Percentiles rank a stretch among this genome's conserved stretches.
These are phyloP conservation scores for Buceros bicornis DNA, from an alignment of 2,797 vertebrate genomes.

Conservation along the genomic window DNA sequence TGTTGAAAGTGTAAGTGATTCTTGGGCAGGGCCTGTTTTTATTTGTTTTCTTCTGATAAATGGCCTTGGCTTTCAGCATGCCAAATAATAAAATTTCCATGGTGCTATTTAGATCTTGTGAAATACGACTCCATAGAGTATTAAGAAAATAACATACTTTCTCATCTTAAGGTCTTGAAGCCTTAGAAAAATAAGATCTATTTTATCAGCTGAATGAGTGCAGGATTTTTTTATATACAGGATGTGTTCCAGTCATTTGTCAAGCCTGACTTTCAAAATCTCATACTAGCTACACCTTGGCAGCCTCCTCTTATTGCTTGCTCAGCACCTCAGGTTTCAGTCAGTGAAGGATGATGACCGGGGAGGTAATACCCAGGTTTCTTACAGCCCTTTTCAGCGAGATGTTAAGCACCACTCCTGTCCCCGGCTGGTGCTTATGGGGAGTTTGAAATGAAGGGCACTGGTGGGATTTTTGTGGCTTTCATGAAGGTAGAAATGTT, in stretches of 20 bases:
- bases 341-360: not conserved
- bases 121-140: not conserved
- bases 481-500: not conserved
- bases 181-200: slow-evolving; percentile 1
- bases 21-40: not conserved
- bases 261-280: not conserved
- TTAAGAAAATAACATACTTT: slow-evolving; percentile 30
- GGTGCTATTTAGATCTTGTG: slow-evolving; percentile 22
- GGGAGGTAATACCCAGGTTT: not conserved
- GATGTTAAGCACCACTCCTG: not conserved
- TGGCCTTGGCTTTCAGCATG: not conserved
- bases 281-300: not conserved
- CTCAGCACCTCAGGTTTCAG: slow-evolving; percentile 4
- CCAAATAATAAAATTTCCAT: slow-evolving; percentile 41
- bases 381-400: not conserved
- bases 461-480: not conserved
- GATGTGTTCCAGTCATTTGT: slow-evolving; percentile 28
- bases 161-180: not conserved
- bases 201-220: slow-evolving; percentile 13
- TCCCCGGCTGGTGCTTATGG: not conserved
- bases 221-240: not conserved
- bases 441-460: not conserved
- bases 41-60: slow-evolving; percentile 31
- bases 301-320: not conserved
- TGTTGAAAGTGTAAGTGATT: slow-evolving; percentile 13